phyloP scores from a whole-genome alignment of 2,888 invertebrate genomes.

The Apamea crenata region DNA sequence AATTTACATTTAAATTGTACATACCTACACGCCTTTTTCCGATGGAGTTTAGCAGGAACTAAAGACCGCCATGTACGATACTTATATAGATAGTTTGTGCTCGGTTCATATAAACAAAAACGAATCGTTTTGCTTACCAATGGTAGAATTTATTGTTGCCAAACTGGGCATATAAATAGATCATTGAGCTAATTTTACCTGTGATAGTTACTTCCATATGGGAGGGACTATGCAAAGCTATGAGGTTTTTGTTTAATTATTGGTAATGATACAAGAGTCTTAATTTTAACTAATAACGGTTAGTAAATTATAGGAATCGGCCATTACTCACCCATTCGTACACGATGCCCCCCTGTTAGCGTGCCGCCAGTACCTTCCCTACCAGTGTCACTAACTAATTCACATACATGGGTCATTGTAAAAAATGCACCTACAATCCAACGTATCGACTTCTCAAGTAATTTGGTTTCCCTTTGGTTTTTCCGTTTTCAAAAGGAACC shows the following conservation, averaged over 20 bases:
- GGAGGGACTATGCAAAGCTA: not conserved
- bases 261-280: too few species aligned
- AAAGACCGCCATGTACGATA: not conserved
- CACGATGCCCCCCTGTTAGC: not conserved
- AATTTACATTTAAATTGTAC: too few species aligned
- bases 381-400: not conserved
- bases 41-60: not conserved
- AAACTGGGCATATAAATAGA: not conserved
- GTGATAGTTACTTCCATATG: not conserved
- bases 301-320: not conserved
- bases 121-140: too few species aligned
- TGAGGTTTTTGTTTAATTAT: too few species aligned
- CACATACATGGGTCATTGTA: not conserved
- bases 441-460: not conserved
- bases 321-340: not conserved
- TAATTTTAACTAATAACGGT: not conserved
- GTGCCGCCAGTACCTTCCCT: not conserved
- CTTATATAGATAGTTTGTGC: not conserved
- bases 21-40: not conserved
- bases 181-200: not conserved
- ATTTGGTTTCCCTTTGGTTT: slow-evolving; percentile 3
- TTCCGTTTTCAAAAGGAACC: slow-evolving; percentile 12
- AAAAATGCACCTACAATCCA: not conserved
- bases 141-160: too few species aligned
- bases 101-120: not conserved